Evolutionary conservation across 2,113 vertebrate genomes (phyloP), one percentile per base, ranked within the genome.

Genomic region (Atrichornis clamosus): DNA sequence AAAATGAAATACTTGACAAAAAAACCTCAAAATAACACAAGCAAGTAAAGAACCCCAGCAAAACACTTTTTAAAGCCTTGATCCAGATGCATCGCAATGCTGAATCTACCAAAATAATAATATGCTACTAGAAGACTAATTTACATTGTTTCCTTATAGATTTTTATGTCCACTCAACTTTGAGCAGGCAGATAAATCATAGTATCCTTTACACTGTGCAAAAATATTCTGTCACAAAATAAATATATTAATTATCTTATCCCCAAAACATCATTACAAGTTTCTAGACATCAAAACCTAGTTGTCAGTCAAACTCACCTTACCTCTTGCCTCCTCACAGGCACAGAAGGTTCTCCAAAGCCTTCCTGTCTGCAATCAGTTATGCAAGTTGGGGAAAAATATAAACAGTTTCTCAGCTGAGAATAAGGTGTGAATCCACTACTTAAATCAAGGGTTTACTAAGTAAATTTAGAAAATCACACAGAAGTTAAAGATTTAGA

Each of bases 401-500:
- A 55, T 62, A 84, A 93, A 44, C 19, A 69, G 41, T 64, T 85
- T 63, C 87, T 97, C 84, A 96, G 64, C 84, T 89, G 55, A 92
- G 74, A 90, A 67, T 95, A 95, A 84, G 87, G 37, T 80, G 14
- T 68, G 85, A 95, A 95, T 94, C 70, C 62, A 93, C 50, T 58
- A 49, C 83, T 90, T 96, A 91, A 95, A 97, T 91, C 64, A 68
- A 70, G 14, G 15, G 14, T 64, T 97, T 90, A 52, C 74, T 80
- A 89, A 92, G 63, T 78, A 89, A 92, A 84, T 70, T 68, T 56
- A 81, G 62, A 50, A 91, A 89, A 91, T 77, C 1, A 3, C 22
- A 22, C 68, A 70, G 92, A 77, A 37, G 33, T 76, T 76, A 55
- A 89, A 85, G 85, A 95, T 94, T 94, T 87, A 91, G 60, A 91